Evolutionary conservation across 1,140 invertebrate genomes (phyloP), one percentile per base, ranked within the genome.

Genomic region (Drosophila sproati): DNA sequence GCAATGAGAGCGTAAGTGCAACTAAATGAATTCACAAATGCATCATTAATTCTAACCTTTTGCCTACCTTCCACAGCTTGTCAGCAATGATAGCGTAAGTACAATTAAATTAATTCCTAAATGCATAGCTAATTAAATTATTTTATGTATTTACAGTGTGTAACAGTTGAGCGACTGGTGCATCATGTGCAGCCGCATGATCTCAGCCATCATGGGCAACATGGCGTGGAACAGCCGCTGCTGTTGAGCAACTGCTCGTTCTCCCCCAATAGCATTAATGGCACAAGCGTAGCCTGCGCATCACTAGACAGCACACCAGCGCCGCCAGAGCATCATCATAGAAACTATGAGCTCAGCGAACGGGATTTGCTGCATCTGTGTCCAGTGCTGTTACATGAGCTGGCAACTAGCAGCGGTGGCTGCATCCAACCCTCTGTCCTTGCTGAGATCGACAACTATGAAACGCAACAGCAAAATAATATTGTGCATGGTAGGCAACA

Each of bases 331-430:
- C 55, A 39, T 37, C 48, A 72, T 4, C 55, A 35, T 4, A n/a
- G 35, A n/a, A 59, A 80, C 50, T 90, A 78, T 73, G 62, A 73
- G 41, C 67, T 93, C 5, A 81, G 74, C 51, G 73, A 69, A 56
- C 57, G 70, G 39, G 82, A 92, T 8, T 90, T 96, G 34, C 91
- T 94, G 50, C 87, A 94, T 45, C 92, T 96, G 6, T 96, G 95
- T 82, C 95, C 95, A 2, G 94, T 94, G 29, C 92, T 96, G 20
- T 78, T 96, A 34, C 95, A 96, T 81, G 95, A 96, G 76, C 92
- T 95, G 79, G 78, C 94, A 8, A 87, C 93, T 52, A 94, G 94
- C 62, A 92, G 93, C 48, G 85, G 89, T 2, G 95, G 95, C 6
- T 96, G 95, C 72, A 92, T 95, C 93, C 61, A 66, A 71, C 92